Base-by-base conservation (phyloP, 2,113 vertebrate genomes). In the Sclerurus mexicanus region DNA sequence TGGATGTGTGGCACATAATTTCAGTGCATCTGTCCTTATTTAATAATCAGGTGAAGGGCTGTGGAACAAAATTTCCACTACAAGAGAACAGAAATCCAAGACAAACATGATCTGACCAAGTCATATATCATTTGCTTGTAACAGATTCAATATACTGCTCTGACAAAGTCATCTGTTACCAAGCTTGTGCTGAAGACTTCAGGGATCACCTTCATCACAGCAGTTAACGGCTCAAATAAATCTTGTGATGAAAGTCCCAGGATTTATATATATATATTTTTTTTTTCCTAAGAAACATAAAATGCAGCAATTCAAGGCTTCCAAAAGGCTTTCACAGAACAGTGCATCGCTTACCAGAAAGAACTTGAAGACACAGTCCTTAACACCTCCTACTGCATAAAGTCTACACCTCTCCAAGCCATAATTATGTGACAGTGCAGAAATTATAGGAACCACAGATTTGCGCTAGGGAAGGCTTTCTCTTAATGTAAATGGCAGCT, bases 111-210 rank as follows among this genome's bases (percentile, higher is more conserved):
- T 89, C 46, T n/a, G 81, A n/a, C 59, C 50, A 58, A 73, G 63
- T 55, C 89, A 33, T 96, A 25, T 2, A 96, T 97, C 97, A 97
- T 68, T 15, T 49, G 63, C 17, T 10, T 22, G 12, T 40, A 96
- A 84, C 79, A 96, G 86, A 93, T 93, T 76, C 95, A 95, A 88
- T 96, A 92, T 46, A 87, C 74, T 1, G 1, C 49, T 25, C 71
- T 56, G 91, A 94, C 80, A 67, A 50, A 87, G 81, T 88, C 93
- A 97, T 97, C 95, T 69, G 72, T 97, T 96, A 96, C 81, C 75
- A 28, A 42, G 76, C 79, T 71, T 82, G 60, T 58, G 74, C 87
- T 91, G 84, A 94, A 95, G 77, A 94, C 87, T 93, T 64, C 87
- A 39, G 50, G 88, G 87, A 93, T 92, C 89, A 94, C 89, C 50